Conservation (phyloP, 2,113 vertebrate genomes). For the Plecotus auritus region DNA sequence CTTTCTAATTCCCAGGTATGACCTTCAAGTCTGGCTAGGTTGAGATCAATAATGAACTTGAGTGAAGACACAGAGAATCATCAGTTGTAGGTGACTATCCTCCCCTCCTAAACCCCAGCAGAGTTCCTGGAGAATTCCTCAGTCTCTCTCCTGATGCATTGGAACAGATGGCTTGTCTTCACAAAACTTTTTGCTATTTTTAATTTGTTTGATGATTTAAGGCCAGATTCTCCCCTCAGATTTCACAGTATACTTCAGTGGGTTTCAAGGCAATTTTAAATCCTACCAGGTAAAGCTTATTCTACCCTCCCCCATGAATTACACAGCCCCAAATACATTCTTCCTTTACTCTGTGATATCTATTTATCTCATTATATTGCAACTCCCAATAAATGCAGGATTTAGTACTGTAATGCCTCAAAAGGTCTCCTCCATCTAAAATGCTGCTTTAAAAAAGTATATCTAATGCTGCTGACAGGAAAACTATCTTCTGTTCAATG, state of each 20-base stretch:
- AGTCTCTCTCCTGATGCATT: background rate
- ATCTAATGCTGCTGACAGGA: slow-evolving; percentile 15
- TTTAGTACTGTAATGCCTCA: slow-evolving; percentile 27
- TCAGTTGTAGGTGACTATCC: background rate
- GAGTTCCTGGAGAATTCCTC: background rate
- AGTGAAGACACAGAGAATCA: background rate
- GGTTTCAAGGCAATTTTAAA: background rate
- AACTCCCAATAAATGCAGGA: slow-evolving; percentile 45
- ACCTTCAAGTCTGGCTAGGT: background rate
- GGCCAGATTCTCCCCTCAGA: slow-evolving; percentile 34
- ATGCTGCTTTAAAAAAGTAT: slow-evolving; percentile 55
- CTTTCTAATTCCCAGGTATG: slow-evolving; percentile 29
- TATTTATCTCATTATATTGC: background rate
- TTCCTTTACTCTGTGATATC: background rate
- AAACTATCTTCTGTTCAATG: slow-evolving; percentile 30
- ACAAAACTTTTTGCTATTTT: slow-evolving; percentile 56
- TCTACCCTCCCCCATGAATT: background rate
- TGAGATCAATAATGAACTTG: slow-evolving; percentile 13
- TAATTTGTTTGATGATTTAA: slow-evolving; percentile 55
- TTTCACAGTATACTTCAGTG: background rate
- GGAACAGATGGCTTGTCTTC: slow-evolving; percentile 51
- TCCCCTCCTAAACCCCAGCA: background rate
- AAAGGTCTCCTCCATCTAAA: slow-evolving; percentile 28
- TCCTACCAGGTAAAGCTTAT: background rate
- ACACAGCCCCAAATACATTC: background rate